Evolutionary conservation across 2,797 vertebrate species (phyloP).

Genomic region (Margarornis squamiger): DNA sequence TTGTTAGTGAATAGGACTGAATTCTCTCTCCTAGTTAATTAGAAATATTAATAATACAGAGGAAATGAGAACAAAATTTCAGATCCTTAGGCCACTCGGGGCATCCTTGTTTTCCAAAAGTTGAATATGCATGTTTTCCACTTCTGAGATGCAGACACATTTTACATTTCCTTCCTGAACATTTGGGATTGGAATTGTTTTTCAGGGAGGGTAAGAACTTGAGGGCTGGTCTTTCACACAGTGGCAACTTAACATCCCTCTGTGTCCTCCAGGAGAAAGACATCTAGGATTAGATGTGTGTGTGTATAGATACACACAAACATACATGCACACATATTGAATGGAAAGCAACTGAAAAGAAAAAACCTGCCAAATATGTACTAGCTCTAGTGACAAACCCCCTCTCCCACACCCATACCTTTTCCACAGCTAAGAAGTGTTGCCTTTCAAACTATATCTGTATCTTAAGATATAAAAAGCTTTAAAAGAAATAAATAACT

Average conservation of each 20-base stretch:
- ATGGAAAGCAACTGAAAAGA: neutral
- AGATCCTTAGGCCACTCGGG: neutral
- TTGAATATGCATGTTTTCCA: neutral
- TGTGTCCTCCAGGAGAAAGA: neutral
- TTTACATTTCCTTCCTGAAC: neutral
- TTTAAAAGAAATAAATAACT: neutral
- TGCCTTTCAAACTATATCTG: neutral
- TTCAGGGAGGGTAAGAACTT: neutral
- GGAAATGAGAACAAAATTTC: neutral
- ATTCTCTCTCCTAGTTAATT: neutral
- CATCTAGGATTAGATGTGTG: too few relatives aligned
- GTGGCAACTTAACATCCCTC: neutral
- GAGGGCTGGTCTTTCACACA: neutral
- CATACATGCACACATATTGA: fast-evolving
- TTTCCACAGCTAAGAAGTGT: neutral
- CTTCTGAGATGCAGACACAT: neutral
- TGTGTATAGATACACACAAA: too few relatives aligned
- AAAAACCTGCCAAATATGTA: neutral
- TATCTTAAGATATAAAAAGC: neutral
- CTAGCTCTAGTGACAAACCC: neutral
- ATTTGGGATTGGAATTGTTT: neutral
- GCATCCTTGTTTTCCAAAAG: neutral
- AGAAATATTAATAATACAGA: neutral
- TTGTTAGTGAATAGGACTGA: neutral
- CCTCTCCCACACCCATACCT: fast-evolving